phyloP scores from a whole-genome alignment of 2,113 vertebrate species.

The Dromaius novaehollandiae region DNA sequence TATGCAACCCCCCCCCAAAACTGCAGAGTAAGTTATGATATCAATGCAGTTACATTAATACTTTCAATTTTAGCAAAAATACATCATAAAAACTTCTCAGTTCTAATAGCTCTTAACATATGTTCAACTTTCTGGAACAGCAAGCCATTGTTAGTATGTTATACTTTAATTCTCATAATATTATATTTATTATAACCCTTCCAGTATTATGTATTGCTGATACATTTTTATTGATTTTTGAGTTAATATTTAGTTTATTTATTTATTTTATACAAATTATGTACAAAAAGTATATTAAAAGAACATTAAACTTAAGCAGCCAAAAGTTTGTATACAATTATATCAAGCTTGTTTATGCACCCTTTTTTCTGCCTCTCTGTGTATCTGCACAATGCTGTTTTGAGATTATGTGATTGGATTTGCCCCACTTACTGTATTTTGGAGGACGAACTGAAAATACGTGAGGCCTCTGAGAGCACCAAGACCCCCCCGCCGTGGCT shows the following conservation, averaged over 20 bases:
- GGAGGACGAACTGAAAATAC: too few species aligned
- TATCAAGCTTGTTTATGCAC: background rate
- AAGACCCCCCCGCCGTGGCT: too few species aligned
- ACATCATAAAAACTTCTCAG: background rate
- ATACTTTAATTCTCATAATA: background rate
- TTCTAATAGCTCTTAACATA: background rate
- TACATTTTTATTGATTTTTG: background rate
- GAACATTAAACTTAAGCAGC: background rate
- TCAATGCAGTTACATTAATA: background rate
- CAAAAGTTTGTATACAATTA: background rate
- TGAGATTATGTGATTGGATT: background rate
- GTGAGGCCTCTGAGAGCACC: too few species aligned
- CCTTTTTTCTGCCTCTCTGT: background rate
- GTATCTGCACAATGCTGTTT: background rate
- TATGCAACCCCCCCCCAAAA: background rate
- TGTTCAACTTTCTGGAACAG: background rate
- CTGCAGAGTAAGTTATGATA: background rate
- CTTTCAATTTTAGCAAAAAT: background rate
- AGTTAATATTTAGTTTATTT: background rate
- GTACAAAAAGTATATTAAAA: background rate
- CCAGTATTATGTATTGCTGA: background rate
- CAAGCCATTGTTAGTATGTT: background rate
- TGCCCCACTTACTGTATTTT: too few species aligned
- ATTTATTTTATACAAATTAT: background rate
- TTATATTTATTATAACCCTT: background rate